phyloP scores from a whole-genome alignment of 1,140 invertebrate genomes.

The Heliothis virescens region DNA sequence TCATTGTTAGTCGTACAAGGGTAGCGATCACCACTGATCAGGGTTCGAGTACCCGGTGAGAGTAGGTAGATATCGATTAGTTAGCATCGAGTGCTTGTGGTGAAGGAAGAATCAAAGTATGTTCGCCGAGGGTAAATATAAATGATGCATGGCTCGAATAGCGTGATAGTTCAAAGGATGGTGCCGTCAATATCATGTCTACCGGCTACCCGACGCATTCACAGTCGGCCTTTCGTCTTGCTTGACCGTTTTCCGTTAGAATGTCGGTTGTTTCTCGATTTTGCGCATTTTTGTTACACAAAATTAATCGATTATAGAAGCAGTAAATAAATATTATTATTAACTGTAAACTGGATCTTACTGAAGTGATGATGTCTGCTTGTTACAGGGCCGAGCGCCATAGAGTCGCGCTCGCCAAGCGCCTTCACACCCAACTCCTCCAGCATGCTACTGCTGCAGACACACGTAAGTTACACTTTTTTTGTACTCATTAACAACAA shows the following conservation, averaged over 20 bases:
- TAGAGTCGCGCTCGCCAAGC: constrained; percentile 84
- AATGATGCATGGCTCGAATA: constrained; percentile 83
- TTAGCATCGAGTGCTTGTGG: constrained; percentile 74
- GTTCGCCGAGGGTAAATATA: constrained; percentile 85
- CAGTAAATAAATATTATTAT: background rate
- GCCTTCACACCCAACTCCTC: constrained; percentile 80
- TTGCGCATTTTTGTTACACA: background rate
- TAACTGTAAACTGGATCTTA: constrained; percentile 1
- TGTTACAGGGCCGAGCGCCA: constrained; percentile 85
- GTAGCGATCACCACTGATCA: constrained; percentile 66
- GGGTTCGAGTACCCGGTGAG: constrained; percentile 46
- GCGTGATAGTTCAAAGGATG: constrained; percentile 85
- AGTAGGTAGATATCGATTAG: constrained; percentile 74
- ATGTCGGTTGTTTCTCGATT: constrained; percentile 1
- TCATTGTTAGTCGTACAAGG: constrained; percentile 70
- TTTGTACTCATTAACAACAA: background rate
- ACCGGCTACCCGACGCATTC: constrained; percentile 68
- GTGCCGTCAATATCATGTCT: constrained; percentile 70
- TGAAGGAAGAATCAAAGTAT: constrained; percentile 83
- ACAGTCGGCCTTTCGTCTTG: constrained; percentile 50
- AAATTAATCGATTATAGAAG: background rate
- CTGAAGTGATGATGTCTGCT: constrained; percentile 59
- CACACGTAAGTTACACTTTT: constrained; percentile 78
- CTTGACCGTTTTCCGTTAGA: constrained; percentile 2
- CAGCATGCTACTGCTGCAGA: constrained; percentile 87